Conservation (phyloP, 1,140 invertebrate genomes). For the Tachypleus tridentatus region DNA sequence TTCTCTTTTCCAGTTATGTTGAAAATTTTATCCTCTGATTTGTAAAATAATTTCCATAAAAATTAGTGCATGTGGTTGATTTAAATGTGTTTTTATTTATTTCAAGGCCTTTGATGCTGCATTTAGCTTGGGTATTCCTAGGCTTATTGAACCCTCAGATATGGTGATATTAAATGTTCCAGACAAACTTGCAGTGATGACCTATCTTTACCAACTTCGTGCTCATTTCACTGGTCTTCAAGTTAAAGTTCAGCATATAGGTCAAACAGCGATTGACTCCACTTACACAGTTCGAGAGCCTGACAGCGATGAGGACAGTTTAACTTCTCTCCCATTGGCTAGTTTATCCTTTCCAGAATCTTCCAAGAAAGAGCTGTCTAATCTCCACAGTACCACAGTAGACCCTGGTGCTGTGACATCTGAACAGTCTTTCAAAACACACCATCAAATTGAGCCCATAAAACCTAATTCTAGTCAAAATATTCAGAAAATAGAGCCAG, state of each 20-base stretch:
- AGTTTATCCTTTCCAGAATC: too few species aligned
- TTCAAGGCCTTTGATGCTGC: conserved; percentile 71
- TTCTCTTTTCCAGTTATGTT: too few species aligned
- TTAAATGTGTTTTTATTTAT: conserved; percentile 4
- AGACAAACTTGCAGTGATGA: conserved; percentile 90
- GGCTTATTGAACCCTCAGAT: conserved; percentile 80
- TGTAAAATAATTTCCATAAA: neutral
- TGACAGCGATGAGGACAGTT: conserved; percentile 57
- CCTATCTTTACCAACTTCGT: conserved; percentile 82
- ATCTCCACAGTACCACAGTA: too few species aligned
- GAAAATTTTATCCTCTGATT: too few species aligned
- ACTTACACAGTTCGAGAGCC: conserved; percentile 72
- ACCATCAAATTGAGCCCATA: too few species aligned
- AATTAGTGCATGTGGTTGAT: neutral
- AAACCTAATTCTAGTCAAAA: too few species aligned
- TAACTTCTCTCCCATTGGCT: neutral
- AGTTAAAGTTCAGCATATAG: conserved; percentile 58
- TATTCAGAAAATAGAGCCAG: too few species aligned
- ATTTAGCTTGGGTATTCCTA: conserved; percentile 70
- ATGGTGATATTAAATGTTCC: conserved; percentile 80
- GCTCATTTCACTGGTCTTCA: conserved; percentile 75
- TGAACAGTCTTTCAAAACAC: too few species aligned
- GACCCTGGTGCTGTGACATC: too few species aligned
- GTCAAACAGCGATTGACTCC: conserved; percentile 48
- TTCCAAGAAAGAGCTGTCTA: too few species aligned